Evolutionary conservation across 1,140 invertebrate genomes (phyloP).

Genomic region (silkworm (Bombyx mori)): ASM3026992v2 NC_085116.1:2683001-2683500

Average conservation of each 20-base stretch:
- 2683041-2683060: no score
- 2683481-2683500: background rate
- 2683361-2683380: slow-evolving; percentile 54
- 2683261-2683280: background rate
- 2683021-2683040: no score
- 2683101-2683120: no score
- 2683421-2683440: slow-evolving; percentile 92
- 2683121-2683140: no score
- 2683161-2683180: no score
- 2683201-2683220: no score
- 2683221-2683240: background rate
- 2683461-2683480: slow-evolving; percentile 74
- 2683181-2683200: no score
- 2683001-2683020: no score
- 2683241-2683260: background rate
- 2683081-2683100: no score
- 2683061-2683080: no score
- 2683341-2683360: slow-evolving; percentile 50
- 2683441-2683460: slow-evolving; percentile 93
- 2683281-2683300: background rate
- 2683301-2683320: slow-evolving; percentile 13
- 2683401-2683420: slow-evolving; percentile 80
- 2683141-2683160: no score
- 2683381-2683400: slow-evolving; percentile 78
- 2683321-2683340: slow-evolving; percentile 68